These are phyloP conservation scores for Perca schrenkii DNA, from an alignment of 2,113 vertebrate species.

Conservation along the genomic window DNA sequence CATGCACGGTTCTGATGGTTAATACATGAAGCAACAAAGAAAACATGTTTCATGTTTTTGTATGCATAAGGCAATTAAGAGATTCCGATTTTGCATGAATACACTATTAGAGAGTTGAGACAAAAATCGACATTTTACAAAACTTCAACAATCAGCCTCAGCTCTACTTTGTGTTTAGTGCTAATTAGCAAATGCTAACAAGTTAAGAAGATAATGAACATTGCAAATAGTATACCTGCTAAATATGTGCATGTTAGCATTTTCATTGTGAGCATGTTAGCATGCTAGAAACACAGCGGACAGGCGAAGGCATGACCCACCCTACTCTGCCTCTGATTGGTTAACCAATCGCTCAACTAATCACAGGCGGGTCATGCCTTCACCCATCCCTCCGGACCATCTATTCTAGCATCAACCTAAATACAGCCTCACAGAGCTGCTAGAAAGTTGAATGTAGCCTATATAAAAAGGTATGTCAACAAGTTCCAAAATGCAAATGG, in stretches of 20 bases:
- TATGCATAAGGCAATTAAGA: neutral
- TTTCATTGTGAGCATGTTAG: neutral
- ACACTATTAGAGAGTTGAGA: neutral
- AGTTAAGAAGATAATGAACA: neutral
- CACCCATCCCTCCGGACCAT: too few relatives aligned
- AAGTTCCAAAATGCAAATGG: too few relatives aligned
- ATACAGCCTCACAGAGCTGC: too few relatives aligned
- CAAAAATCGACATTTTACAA: neutral
- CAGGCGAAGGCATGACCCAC: too few relatives aligned
- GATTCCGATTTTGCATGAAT: neutral
- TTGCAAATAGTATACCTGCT: neutral
- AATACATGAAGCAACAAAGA: neutral
- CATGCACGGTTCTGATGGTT: neutral
- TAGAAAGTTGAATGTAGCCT: too few relatives aligned
- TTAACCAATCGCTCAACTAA: too few relatives aligned
- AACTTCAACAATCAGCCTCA: neutral
- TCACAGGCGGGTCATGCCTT: too few relatives aligned
- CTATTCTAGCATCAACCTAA: too few relatives aligned
- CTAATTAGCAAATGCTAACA: neutral
- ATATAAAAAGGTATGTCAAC: too few relatives aligned
- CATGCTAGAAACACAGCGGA: too few relatives aligned
- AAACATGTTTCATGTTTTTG: neutral
- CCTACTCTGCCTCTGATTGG: too few relatives aligned
- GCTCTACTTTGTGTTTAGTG: neutral
- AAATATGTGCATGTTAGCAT: too few relatives aligned